Evolutionary conservation across 1,140 invertebrate genomes (phyloP).

Genomic region (Hormaphis cornu): DNA sequence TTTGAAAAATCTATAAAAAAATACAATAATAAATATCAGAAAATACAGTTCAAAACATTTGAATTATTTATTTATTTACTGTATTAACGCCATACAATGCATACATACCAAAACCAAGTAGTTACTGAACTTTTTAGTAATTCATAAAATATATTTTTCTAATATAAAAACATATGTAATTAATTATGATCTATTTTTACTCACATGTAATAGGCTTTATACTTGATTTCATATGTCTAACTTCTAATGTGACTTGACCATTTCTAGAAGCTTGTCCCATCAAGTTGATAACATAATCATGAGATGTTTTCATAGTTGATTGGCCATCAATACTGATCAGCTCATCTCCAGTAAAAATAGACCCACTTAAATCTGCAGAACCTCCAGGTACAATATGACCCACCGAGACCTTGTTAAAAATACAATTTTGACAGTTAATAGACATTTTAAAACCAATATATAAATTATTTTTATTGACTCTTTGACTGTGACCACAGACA

Average conservation of each 20-base stretch:
- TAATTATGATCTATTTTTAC: no score
- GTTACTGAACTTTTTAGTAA: no score
- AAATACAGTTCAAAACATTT: no score
- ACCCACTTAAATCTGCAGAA: constrained; percentile 78
- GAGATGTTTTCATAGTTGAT: constrained; percentile 74
- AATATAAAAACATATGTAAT: no score
- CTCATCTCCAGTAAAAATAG: constrained; percentile 77
- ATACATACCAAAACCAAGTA: no score
- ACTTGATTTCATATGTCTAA: constrained; percentile 49
- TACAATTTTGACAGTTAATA: neutral
- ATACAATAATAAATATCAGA: neutral
- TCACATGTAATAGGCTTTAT: neutral
- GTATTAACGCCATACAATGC: no score
- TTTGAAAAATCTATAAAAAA: neutral
- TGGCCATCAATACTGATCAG: constrained; percentile 78
- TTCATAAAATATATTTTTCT: no score
- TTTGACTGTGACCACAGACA: no score
- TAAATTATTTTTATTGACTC: no score
- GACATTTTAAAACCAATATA: neutral
- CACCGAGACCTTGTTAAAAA: constrained; percentile 53
- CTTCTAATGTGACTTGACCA: constrained; percentile 64
- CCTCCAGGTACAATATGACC: constrained; percentile 65
- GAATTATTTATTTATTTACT: no score
- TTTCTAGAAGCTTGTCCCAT: constrained; percentile 74
- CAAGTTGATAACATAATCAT: constrained; percentile 79